Evolutionary conservation across 2,797 vertebrate genomes (phyloP), one percentile per base, ranked within the genome.

Genomic region (Halcyon badia): DNA sequence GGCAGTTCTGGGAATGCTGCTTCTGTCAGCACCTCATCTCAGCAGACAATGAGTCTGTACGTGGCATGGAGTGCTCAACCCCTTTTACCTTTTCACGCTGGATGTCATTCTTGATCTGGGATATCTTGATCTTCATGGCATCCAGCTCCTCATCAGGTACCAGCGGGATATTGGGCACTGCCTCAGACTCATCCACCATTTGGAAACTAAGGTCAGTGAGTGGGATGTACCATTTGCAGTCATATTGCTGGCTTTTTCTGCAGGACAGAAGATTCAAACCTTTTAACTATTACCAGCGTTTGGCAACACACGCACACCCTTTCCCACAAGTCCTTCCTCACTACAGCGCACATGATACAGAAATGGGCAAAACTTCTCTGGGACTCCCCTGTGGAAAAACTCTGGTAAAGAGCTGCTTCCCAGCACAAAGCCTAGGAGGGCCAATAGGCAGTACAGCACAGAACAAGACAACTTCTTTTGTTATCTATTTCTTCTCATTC

Each of bases 211-310:
- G 98, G 94, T 99, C 99, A 37, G 98, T 98, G 94, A 99, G 98
- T 0, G 99, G 99, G 96, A 99, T 98, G 98, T 99, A 99, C 99
- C 99, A 99, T 83, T 99, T 99, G 89, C 99, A 99, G 97, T 99
- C 99, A 14, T 99, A 99, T 35, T 99, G 99, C 79, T 99, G 99
- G 49, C 98, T 99, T 97, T 99, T 99, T 58, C 99, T 99, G 96
- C 84, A 95, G 61, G 62, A 58, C 35, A 92, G 52, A 46, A 41
- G 4, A 30, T 46, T 24, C 66, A 62, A 39, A 68, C 17, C 19
- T 89, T 91, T 90, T 78, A 71, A 75, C 22, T n/a, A 9, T 14
- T 60, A 42, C 30, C 25, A 18, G 20, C 17, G 31, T 35, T 51
- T 42, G 49, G 39, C 21, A 88, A 72, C 35, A 79, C 14, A 7